Evolutionary conservation across 92 coral and sea anemone species (phyloP).

Genomic region (Paragorgia papillata): DNA sequence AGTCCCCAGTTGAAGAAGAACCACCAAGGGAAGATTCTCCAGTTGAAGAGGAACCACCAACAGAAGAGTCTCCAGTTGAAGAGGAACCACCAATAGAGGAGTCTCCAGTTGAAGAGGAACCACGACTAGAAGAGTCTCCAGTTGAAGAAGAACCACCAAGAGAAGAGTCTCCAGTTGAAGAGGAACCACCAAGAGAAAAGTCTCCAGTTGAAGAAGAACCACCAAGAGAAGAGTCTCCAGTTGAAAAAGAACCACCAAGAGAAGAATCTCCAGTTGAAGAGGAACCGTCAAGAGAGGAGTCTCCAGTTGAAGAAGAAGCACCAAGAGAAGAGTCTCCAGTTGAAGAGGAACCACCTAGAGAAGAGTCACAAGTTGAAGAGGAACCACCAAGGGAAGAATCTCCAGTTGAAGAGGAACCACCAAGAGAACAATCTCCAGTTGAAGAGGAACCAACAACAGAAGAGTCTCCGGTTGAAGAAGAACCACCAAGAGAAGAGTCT

Average conservation of each 20-base stretch:
- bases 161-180: conserved; percentile 80
- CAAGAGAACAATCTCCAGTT: neutral
- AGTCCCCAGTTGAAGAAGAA: conserved; percentile 66
- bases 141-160: conserved; percentile 72
- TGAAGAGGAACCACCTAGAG: neutral
- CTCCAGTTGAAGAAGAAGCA: conserved; percentile 2
- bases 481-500: neutral
- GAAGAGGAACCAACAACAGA: neutral
- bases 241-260: neutral
- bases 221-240: neutral
- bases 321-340: neutral
- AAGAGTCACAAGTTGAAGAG: neutral
- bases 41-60: conserved; percentile 78
- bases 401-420: conserved; percentile 7
- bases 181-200: conserved; percentile 4
- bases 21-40: conserved; percentile 70
- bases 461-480: neutral
- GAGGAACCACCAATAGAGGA: conserved; percentile 47
- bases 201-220: neutral
- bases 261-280: neutral
- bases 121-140: conserved; percentile 62
- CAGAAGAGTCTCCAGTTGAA: conserved; percentile 9
- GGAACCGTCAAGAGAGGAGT: conserved; percentile 7
- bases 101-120: conserved; percentile 47
- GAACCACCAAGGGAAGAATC: neutral